Base-by-base conservation (phyloP, 2,113 vertebrate genomes). In the Proteles cristata region DNA sequence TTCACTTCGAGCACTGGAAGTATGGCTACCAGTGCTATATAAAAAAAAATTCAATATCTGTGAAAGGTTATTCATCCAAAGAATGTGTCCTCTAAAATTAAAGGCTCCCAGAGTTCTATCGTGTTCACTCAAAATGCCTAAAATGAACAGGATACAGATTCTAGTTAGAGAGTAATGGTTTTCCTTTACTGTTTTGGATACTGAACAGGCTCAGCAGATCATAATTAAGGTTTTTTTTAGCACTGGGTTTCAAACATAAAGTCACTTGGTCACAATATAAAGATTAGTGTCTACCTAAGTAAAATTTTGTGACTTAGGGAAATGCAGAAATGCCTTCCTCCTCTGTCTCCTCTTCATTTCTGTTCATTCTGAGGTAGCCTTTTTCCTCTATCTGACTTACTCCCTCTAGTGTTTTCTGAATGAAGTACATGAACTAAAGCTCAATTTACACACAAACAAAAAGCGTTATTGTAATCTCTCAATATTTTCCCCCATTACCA, bases 401-500 rank as follows among this genome's bases (percentile, higher is more conserved):
- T 90, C 97, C 97, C 97, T 96, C 98, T 98, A 95, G 98, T 95
- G 98, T 96, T 91, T 68, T 21, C 63, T 58, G 33, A 11, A 66
- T 83, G 93, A 97, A 98, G 17, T 94, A 97, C 97, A 96, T 48
- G 33, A 79, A 69, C 35, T 83, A 63, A 97, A 89, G 25, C 63
- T 96, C 91, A 74, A 82, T 94, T 97, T 85, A 35, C 80, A 91
- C 93, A 48, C 50, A 92, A 39, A 50, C 35, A 91, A 76, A 83
- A 90, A 88, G 11, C 43, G 45, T 12, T 65, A 73, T 21, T 92
- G 43, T 63, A 25, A 3, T 28, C 6, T 77, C 31, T 73, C 21
- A 14, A 0, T 90, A 25, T 88, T 93, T 92, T 94, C 43, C 33
- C 89, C 58, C 82, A 43, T 90, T 77, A 89, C 43, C 26, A 61